Evolutionary conservation across 2,888 invertebrate genomes (phyloP).

Genomic region (Geotrupes spiniger): DNA sequence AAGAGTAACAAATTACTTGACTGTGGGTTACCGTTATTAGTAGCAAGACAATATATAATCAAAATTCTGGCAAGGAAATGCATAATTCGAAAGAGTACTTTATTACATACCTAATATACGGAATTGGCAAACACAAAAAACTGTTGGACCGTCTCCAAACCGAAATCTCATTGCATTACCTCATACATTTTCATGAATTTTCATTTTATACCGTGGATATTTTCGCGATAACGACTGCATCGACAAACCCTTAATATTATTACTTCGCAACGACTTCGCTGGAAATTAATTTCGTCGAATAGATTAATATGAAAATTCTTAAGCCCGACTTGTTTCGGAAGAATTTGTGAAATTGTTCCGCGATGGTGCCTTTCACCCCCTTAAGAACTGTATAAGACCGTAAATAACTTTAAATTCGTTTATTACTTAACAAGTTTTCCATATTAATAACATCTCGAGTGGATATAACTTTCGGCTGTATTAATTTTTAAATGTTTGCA

Average conservation of each 20-base stretch:
- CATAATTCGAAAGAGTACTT: conserved; percentile 1
- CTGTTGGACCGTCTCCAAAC: conserved; percentile 1
- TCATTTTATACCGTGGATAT: conserved; percentile 1
- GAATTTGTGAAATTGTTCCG: background rate
- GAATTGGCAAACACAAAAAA: background rate
- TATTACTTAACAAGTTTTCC: too few species aligned
- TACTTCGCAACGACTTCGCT: too few species aligned
- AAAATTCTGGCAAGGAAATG: conserved; percentile 4
- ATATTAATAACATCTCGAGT: too few species aligned
- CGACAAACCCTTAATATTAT: background rate
- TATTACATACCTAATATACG: conserved; percentile 4
- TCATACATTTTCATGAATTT: conserved; percentile 5
- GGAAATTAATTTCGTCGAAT: too few species aligned
- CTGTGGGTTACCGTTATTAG: conserved; percentile 1
- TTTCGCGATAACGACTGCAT: conserved; percentile 3
- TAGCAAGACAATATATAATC: background rate
- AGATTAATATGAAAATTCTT: too few species aligned
- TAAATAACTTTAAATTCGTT: too few species aligned
- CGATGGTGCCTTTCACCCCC: too few species aligned
- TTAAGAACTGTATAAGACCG: too few species aligned
- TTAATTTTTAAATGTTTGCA: too few species aligned
- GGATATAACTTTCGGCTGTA: too few species aligned
- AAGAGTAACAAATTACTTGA: too few species aligned
- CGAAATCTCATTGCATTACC: conserved; percentile 1
- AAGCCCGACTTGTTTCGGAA: background rate